Evolutionary conservation across 2,113 vertebrate genomes (phyloP).

Genomic region (Salminus brasiliensis): DNA sequence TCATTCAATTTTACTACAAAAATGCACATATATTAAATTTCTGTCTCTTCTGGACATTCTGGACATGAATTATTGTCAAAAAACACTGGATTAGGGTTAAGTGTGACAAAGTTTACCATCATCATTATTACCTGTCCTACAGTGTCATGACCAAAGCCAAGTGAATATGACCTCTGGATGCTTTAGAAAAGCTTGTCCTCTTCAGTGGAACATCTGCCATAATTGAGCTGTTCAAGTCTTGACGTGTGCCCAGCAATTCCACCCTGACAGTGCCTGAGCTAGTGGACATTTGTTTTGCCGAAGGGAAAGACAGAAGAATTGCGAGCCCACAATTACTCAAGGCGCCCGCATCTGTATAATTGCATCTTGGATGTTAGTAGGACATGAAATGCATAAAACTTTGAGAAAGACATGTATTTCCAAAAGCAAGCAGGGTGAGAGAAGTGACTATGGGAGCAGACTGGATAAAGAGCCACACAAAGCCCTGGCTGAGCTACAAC

Average conservation of each 20-base stretch:
- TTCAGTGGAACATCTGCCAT: neutral
- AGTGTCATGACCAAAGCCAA: slow-evolving; percentile 38
- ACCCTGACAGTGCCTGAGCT: neutral
- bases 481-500: neutral
- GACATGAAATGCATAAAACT: neutral
- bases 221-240: slow-evolving; percentile 6
- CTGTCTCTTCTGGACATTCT: neutral
- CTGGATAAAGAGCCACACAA: neutral
- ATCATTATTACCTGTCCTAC: neutral
- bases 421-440: neutral
- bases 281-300: neutral
- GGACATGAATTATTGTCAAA: neutral
- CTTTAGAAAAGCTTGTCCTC: neutral
- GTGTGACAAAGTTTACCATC: slow-evolving; percentile 4
- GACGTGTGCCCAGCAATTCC: neutral
- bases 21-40: too few species aligned
- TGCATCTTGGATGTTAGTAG: neutral
- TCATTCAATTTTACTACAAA: too few species aligned
- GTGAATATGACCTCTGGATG: slow-evolving; percentile 34
- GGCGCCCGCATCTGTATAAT: neutral
- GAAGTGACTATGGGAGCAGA: too few species aligned
- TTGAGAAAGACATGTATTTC: neutral
- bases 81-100: neutral
- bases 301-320: neutral
- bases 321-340: neutral